Base-by-base conservation (phyloP, 2,113 vertebrate species). In the Grantiella picta region DNA sequence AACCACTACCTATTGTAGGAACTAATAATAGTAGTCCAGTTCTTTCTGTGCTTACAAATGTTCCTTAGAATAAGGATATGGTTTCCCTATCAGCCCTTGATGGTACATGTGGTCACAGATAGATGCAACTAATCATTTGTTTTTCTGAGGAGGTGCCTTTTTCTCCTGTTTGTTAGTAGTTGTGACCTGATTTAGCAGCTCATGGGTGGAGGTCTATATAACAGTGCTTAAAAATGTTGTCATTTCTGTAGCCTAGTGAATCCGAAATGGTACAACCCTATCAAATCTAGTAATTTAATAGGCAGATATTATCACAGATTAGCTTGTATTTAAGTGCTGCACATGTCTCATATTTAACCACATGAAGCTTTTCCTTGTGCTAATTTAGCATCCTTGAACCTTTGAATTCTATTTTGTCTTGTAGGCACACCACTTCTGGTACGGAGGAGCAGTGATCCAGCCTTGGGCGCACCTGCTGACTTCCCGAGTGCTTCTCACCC, bases 381-480 rank as follows among this genome's bases (percentile, higher is more conserved):
- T 77, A 21, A 11, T 47, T 31, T 81, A 81, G 69, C 50, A 52
- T 68, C 15, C 20, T 72, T 95, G 82, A 97, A 87, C 77, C n/a
- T 10, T 93, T 77, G 60, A 76, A 89, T 75, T 94, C 88, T 18
- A 0, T 85, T 97, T 95, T 96, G 87, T 95, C 77, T 82, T 24
- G 2, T 88, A 99, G 99, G 98, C 90, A 99, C 99, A 16, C 99
- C 99, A 2, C 98, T 99, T 79, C 94, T 99, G 92, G 99, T 99
- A 65, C 98, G 99, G 94, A 98, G 99, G 95, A 99, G 99, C 98
- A 99, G 99, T 79, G 99, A 99, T 92, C 99, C 99, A 33, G 97
- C 97, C 14, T 91, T 99, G 65, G 96, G 97, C 15, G 98, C 98
- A 24, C 95, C 98, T 29, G 75, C 96, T 76, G 98, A 99, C 65